A percentile compares a stretch with the other conserved stretches of the same genome.
Evolutionary conservation across 1,140 invertebrate species (phyloP).

Genomic region (Achroia grisella): DNA sequence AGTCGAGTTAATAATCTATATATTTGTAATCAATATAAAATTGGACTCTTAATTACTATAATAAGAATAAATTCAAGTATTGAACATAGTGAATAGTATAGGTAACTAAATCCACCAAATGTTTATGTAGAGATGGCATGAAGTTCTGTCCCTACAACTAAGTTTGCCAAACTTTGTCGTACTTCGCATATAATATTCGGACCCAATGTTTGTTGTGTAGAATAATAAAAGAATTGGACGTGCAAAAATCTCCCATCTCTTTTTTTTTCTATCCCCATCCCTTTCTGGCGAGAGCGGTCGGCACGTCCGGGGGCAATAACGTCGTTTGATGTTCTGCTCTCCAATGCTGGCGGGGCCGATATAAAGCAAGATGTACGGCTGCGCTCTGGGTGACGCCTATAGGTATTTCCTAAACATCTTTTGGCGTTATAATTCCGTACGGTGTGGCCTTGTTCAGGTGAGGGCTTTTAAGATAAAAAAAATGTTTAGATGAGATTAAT

Average conservation of each 20-base stretch:
- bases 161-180: conserved; percentile 20
- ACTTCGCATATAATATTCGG: conserved; percentile 21
- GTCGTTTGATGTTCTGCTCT: conserved; percentile 86
- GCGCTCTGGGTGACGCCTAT: conserved; percentile 76
- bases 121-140: background rate
- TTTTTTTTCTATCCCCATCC: conserved; percentile 44
- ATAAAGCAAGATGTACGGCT: conserved; percentile 84
- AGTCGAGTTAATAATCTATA: too few relatives aligned
- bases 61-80: too few relatives aligned
- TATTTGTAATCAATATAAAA: too few relatives aligned
- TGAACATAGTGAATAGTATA: too few relatives aligned
- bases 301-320: conserved; percentile 76
- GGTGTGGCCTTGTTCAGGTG: conserved; percentile 50
- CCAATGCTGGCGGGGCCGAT: conserved; percentile 83
- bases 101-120: too few relatives aligned
- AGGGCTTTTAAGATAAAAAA: too few relatives aligned
- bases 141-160: conserved; percentile 9
- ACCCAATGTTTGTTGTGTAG: conserved; percentile 49
- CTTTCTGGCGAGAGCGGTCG: conserved; percentile 66
- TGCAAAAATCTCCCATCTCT: conserved; percentile 46
- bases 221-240: conserved; percentile 61
- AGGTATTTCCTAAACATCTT: conserved; percentile 67
- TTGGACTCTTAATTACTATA: too few relatives aligned
- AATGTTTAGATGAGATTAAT: too few relatives aligned
- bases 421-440: conserved; percentile 55